Percentiles rank a stretch among this genome's conserved stretches.
Evolutionary conservation across 1,140 invertebrate genomes (phyloP).

Genomic region (Cydia splendana): DNA sequence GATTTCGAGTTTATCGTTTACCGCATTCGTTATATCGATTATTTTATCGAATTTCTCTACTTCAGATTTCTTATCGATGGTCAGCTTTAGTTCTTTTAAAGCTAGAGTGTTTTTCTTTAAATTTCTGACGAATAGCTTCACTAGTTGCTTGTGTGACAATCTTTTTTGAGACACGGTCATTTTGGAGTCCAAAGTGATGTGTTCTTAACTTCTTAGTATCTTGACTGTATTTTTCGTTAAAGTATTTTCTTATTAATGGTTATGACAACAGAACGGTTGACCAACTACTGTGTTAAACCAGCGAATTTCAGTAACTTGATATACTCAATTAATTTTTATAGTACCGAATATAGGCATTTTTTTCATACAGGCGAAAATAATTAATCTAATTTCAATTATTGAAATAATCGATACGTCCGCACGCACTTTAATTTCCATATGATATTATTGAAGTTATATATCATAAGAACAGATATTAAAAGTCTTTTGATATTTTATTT

Average conservation of each 20-base stretch:
- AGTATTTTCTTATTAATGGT: too few relatives aligned
- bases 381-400: too few relatives aligned
- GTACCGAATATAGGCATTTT: too few relatives aligned
- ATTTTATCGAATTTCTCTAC: slow-evolving; percentile 55
- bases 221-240: too few relatives aligned
- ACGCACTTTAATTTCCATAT: too few relatives aligned
- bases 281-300: neutral
- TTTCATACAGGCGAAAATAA: too few relatives aligned
- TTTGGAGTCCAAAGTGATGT: slow-evolving; percentile 38
- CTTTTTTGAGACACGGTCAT: slow-evolving; percentile 50
- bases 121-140: slow-evolving; percentile 61
- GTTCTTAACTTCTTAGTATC: slow-evolving; percentile 13
- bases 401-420: too few relatives aligned
- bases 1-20: slow-evolving; percentile 72
- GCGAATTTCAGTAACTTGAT: neutral
- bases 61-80: slow-evolving; percentile 54
- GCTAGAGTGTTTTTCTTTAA: slow-evolving; percentile 69
- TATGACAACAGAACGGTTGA: neutral
- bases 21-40: slow-evolving; percentile 58
- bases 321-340: too few relatives aligned
- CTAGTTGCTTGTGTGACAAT: slow-evolving; percentile 49
- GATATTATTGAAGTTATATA: too few relatives aligned
- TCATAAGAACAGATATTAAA: neutral
- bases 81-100: slow-evolving; percentile 58
- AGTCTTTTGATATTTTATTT: neutral